phyloP scores from a whole-genome alignment of 64 coral and sea anemone genomes.

The Montipora sp. region DNA sequence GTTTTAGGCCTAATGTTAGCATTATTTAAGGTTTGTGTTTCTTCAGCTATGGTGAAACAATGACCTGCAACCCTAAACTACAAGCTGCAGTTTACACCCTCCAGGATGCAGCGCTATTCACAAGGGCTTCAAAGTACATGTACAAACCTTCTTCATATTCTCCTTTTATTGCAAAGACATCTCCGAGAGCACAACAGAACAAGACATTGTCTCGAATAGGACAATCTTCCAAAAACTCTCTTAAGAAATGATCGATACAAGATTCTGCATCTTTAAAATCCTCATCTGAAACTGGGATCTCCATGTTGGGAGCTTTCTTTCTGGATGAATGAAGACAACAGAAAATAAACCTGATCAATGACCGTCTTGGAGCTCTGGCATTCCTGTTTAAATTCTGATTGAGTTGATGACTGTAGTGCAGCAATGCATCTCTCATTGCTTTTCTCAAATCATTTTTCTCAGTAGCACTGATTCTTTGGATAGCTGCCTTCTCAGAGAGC shows the following conservation, averaged over 20 bases:
- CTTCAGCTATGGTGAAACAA: too few species aligned
- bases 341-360: constrained; percentile 5
- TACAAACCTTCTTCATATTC: constrained; percentile 30
- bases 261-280: not conserved
- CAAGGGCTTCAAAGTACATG: not conserved
- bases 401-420: constrained; percentile 12
- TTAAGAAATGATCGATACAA: not conserved
- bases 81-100: too few species aligned
- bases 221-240: constrained; percentile 7
- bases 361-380: constrained; percentile 5
- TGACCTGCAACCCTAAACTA: too few species aligned
- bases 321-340: not conserved
- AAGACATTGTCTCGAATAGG: constrained; percentile 29
- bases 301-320: constrained; percentile 8
- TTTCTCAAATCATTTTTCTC: constrained; percentile 6
- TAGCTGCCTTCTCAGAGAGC: constrained; percentile 21
- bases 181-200: constrained; percentile 23
- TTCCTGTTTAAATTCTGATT: constrained; percentile 3
- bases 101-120: too few species aligned
- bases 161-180: constrained; percentile 2
- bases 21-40: too few species aligned
- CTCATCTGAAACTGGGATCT: not conserved
- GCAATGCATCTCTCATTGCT: not conserved
- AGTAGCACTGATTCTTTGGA: not conserved
- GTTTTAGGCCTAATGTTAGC: too few species aligned